Conservation (phyloP, 2,888 invertebrate species). For the Bellardia pandia region DNA sequence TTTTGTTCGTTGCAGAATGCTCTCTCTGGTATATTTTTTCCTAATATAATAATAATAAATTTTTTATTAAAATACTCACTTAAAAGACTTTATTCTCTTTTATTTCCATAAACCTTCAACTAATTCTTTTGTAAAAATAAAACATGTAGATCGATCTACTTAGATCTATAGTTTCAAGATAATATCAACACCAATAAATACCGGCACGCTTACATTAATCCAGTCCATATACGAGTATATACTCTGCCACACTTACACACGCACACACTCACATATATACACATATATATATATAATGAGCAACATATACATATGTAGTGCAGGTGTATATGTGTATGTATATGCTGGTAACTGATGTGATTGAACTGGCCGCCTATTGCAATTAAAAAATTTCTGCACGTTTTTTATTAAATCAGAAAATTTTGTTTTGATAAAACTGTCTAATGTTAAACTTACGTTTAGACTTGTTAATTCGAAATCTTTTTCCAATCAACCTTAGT, state of each 20-base stretch:
- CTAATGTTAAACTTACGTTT: constrained; percentile 56
- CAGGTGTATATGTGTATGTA: not conserved
- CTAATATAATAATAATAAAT: no score
- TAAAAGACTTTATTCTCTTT: not conserved
- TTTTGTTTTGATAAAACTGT: constrained; percentile 68
- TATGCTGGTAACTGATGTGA: constrained; percentile 39
- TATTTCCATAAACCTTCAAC: constrained; percentile 30
- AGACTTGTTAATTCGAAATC: constrained; percentile 58
- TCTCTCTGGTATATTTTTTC: no score
- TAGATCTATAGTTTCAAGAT: constrained; percentile 59
- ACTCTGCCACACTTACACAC: not conserved
- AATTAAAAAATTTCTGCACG: constrained; percentile 70
- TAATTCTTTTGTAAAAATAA: constrained; percentile 16
- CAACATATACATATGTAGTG: not conserved
- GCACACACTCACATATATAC: no score
- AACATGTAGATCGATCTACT: constrained; percentile 54
- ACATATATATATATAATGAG: not conserved
- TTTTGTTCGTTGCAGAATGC: no score
- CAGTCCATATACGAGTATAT: not conserved
- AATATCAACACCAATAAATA: constrained; percentile 70
- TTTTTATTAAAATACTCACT: no score
- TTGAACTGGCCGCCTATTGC: constrained; percentile 68
- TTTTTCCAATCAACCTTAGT: constrained; percentile 60
- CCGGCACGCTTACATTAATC: constrained; percentile 57
- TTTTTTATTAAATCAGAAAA: constrained; percentile 67